Base-by-base conservation (phyloP, 1,140 invertebrate species). In the Camponotus vicinus region DNA sequence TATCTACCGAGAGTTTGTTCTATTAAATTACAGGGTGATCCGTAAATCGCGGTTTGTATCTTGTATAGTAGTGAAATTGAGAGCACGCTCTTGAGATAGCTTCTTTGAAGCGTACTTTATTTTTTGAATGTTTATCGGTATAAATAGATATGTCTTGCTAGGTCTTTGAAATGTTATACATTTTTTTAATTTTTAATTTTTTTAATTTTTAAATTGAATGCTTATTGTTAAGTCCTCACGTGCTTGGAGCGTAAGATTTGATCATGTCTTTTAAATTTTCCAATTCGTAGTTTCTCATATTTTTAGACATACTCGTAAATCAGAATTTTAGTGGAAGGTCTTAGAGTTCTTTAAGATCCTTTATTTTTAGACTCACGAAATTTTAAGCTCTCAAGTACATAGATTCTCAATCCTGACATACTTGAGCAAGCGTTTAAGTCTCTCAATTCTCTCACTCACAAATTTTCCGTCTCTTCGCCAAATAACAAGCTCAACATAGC, bases 11-110 rank as follows among this genome's bases (percentile, higher is more conserved):
- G 66, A 80, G 66, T 45, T 61, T 40, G 42, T 27, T 73, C 34
- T 34, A 42, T 13, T 63, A 61, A 83, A 75, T 79, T 83, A 75
- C 55, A 83, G 69, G 79, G 18, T 42, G 69, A 83, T 83, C n/a
- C 79, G 79, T 63, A 61, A 75, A n/a, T 75, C 40, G 79, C 55
- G 69, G 32, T 27, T 59, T 45, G 13, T 64, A 45, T 15, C 32
- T 45, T 32, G 57, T 32, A n/a, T 0, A 52, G 9, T 11, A 13
- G 5, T n/a, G 8, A 77, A 42, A 32, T 52, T 67, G 34, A 79
- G 45, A 27, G 40, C 37, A 21, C 15, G 18, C 4, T 75, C n/a
- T 69, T 5, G 40, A 45, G 11, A 45, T 15, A 37, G 1, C 45
- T 49, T 4, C 3, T 52, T 52, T n/a, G 9, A 66, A 3, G 3